Conservation (phyloP, 1,140 invertebrate genomes). For the Lordiphosa clarofinis region DNA sequence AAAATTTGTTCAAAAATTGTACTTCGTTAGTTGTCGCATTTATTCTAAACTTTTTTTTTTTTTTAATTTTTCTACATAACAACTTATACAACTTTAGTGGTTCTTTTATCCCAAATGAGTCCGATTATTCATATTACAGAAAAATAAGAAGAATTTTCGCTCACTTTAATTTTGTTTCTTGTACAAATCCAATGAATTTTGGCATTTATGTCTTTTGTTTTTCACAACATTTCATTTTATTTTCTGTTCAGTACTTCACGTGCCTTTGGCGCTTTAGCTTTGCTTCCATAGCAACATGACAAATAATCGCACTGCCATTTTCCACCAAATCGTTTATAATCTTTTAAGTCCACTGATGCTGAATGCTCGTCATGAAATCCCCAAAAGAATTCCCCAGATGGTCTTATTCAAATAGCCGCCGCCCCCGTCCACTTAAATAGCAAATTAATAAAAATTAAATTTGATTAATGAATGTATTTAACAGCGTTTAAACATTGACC, state of each 20-base stretch:
- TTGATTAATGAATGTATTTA: slow-evolving; percentile 70
- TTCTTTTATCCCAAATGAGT: too few species aligned
- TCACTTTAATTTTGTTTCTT: too few species aligned
- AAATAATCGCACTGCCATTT: slow-evolving; percentile 53
- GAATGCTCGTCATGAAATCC: slow-evolving; percentile 27
- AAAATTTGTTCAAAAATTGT: too few species aligned
- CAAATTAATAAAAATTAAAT: slow-evolving; percentile 63
- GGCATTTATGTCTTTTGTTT: too few species aligned
- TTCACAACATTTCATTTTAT: slow-evolving; percentile 4
- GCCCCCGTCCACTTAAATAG: slow-evolving; percentile 22
- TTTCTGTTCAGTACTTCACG: slow-evolving; percentile 19
- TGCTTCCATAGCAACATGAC: slow-evolving; percentile 45
- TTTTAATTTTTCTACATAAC: too few species aligned
- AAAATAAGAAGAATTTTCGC: too few species aligned
- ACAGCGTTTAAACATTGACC: slow-evolving; percentile 61
- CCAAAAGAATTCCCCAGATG: slow-evolving; percentile 9
- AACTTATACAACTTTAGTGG: too few species aligned
- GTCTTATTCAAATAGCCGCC: background rate
- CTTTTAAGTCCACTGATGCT: slow-evolving; percentile 52
- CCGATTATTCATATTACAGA: too few species aligned
- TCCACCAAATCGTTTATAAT: slow-evolving; percentile 61
- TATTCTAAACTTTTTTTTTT: too few species aligned
- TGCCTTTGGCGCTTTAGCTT: slow-evolving; percentile 22
- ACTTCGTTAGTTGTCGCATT: too few species aligned
- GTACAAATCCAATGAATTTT: too few species aligned